Percentiles rank a stretch among this genome's conserved stretches.
These are phyloP conservation scores for Hozukius guyotensis DNA, from an alignment of 2,797 vertebrate genomes.

Conservation along the genomic window DNA sequence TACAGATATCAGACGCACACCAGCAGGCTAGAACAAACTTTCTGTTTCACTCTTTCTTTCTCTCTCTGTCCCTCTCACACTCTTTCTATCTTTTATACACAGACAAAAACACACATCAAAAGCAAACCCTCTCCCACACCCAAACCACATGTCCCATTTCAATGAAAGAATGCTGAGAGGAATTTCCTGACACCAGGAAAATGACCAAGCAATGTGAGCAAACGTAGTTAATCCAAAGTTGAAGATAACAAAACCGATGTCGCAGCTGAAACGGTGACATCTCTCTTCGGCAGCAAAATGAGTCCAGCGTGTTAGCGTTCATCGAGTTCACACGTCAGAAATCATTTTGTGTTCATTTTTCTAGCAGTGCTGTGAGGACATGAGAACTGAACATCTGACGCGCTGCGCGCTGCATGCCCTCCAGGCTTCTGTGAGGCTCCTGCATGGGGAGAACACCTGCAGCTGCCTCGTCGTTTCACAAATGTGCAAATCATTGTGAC, in stretches of 20 bases:
- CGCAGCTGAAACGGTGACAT: constrained; percentile 32
- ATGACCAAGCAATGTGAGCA: constrained; percentile 59
- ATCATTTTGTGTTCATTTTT: constrained; percentile 22
- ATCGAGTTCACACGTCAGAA: constrained; percentile 30
- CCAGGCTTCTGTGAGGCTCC: constrained; percentile 40
- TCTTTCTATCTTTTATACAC: constrained; percentile 35
- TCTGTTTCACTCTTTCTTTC: constrained; percentile 23
- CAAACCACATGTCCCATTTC: constrained; percentile 61
- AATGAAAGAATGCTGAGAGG: constrained; percentile 69
- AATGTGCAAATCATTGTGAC: constrained; percentile 62
- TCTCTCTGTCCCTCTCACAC: constrained; percentile 11
- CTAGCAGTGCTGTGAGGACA: background rate
- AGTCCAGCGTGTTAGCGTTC: background rate
- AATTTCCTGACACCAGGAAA: constrained; percentile 76
- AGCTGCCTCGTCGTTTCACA: constrained; percentile 49
- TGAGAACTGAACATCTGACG: constrained; percentile 56
- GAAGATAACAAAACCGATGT: constrained; percentile 43
- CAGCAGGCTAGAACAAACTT: constrained; percentile 45
- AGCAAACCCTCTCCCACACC: constrained; percentile 43
- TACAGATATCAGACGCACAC: constrained; percentile 51
- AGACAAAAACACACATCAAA: constrained; percentile 44
- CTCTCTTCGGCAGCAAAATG: constrained; percentile 29
- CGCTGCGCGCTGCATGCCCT: constrained; percentile 36
- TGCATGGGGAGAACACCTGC: constrained; percentile 60
- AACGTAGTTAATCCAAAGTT: constrained; percentile 39